These are phyloP conservation scores for Hypercompe scribonia DNA, from an alignment of 2,888 invertebrate genomes.

Conservation along the genomic window DNA sequence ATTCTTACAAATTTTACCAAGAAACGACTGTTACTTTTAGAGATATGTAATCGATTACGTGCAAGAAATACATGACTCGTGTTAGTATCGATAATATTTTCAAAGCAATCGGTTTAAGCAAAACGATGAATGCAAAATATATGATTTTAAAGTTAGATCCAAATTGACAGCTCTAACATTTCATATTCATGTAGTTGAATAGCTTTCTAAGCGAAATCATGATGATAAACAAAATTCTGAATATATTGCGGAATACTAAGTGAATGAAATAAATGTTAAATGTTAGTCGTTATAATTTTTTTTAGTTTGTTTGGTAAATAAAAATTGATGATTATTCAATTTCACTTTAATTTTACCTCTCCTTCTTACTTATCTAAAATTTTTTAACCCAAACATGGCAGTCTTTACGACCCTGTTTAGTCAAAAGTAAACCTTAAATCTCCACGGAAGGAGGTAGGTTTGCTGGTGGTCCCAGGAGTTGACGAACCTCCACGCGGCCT, in stretches of 20 bases:
- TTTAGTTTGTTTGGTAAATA: neutral
- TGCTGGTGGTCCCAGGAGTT: no score
- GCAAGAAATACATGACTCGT: constrained; percentile 24
- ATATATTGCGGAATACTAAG: constrained; percentile 55
- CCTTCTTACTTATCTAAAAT: neutral
- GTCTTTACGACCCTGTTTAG: neutral
- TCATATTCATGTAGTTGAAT: constrained; percentile 62
- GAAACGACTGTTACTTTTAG: neutral
- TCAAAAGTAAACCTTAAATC: neutral
- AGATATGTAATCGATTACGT: constrained; percentile 7
- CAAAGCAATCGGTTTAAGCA: constrained; percentile 52
- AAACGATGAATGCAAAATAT: constrained; percentile 57
- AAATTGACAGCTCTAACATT: constrained; percentile 64
- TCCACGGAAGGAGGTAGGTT: no score
- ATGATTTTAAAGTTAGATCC: constrained; percentile 59
- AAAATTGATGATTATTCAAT: neutral
- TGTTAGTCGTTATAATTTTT: neutral
- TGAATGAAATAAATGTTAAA: constrained; percentile 41
- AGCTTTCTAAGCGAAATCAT: constrained; percentile 61
- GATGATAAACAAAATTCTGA: constrained; percentile 48
- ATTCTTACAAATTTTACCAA: neutral
- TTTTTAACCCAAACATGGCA: neutral
- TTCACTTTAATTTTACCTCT: neutral
- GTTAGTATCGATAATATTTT: constrained; percentile 26
- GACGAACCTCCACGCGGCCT: no score